phyloP scores from a whole-genome alignment of 2,888 invertebrate genomes.

The Sphaerophoria rueppellii region DNA sequence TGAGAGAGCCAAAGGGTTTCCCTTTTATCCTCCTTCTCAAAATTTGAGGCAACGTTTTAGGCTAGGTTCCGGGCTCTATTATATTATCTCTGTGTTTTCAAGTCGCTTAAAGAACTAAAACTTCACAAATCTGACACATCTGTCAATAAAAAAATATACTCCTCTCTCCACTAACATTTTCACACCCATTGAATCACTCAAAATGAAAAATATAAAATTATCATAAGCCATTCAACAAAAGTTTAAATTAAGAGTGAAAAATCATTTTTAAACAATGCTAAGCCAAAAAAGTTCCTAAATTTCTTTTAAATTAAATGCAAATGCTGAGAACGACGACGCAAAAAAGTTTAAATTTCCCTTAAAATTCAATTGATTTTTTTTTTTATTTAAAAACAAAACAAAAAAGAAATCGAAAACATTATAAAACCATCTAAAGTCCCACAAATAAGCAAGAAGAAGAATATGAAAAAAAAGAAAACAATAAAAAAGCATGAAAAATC shows the following conservation, averaged over 20 bases:
- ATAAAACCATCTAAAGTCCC: neutral
- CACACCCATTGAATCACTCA: neutral
- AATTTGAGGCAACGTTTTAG: no score
- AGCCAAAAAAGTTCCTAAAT: conserved; percentile 14
- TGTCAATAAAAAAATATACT: neutral
- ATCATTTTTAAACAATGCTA: conserved; percentile 9
- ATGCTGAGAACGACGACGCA: neutral
- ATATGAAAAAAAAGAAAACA: neutral
- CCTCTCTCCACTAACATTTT: neutral
- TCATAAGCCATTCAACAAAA: neutral
- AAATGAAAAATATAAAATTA: neutral
- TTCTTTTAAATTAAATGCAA: conserved; percentile 14
- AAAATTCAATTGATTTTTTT: conserved; percentile 1
- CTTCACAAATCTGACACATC: no score
- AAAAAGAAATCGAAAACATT: conserved; percentile 4
- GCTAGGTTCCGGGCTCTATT: no score
- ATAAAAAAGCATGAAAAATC: conserved; percentile 26
- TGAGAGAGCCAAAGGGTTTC: no score
- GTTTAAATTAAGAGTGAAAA: conserved; percentile 11
- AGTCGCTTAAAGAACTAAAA: no score
- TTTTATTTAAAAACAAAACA: conserved; percentile 8
- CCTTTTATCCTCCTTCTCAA: no score
- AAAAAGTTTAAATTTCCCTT: conserved; percentile 21
- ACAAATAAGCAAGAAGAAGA: neutral
- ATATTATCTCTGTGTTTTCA: no score